Conservation (phyloP, 2,113 vertebrate genomes). For the Physeter macrocephalus region DNA sequence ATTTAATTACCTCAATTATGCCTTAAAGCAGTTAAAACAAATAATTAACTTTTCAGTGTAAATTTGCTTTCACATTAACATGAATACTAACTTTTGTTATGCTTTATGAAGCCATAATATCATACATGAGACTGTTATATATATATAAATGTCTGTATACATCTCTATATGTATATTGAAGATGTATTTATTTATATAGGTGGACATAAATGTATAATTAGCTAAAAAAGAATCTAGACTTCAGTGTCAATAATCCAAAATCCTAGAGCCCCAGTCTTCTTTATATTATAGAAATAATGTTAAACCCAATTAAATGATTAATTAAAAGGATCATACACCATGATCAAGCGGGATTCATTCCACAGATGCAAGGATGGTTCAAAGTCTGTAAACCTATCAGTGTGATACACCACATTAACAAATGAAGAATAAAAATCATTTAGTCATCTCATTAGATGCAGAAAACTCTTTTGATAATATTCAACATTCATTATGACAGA, state of each 20-base stretch:
- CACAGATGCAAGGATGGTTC: background rate
- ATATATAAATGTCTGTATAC: background rate
- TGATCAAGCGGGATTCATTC: background rate
- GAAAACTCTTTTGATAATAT: background rate
- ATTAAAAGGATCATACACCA: background rate
- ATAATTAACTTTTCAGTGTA: slow-evolving; percentile 47
- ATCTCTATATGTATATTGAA: background rate
- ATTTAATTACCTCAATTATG: slow-evolving; percentile 47
- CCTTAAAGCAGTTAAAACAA: slow-evolving; percentile 40
- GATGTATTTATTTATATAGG: background rate
- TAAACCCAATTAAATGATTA: background rate
- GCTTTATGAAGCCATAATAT: background rate
- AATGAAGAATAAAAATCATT: background rate
- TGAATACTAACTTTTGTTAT: slow-evolving; percentile 10
- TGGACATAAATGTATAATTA: background rate
- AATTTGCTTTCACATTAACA: background rate
- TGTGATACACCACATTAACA: background rate
- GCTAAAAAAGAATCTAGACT: background rate
- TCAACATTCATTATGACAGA: background rate
- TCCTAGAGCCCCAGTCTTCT: background rate
- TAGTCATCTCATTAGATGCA: background rate
- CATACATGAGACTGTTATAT: background rate
- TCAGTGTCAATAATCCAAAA: background rate
- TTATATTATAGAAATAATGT: background rate
- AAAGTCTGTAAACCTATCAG: background rate